Evolutionary conservation across 2,113 vertebrate species (phyloP), one percentile per base, ranked within the genome.

Genomic region (Oreocharis arfaki): DNA sequence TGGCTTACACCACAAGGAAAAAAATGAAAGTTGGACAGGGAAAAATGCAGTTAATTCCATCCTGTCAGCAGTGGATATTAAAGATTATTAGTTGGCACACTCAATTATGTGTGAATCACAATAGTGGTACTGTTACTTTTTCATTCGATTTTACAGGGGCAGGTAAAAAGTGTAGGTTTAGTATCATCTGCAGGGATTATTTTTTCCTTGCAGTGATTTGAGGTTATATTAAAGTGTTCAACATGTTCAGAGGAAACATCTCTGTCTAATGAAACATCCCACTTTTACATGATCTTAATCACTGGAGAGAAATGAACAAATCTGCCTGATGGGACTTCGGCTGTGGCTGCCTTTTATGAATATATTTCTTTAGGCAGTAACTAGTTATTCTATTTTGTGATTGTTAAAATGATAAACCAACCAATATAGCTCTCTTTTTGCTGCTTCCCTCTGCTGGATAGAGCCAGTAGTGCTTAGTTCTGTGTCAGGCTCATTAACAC

Each of bases 11-110:
- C 97, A 97, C 83, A 35, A 86, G 89, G 88, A 96, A 97, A 98
- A 98, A 98, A 98, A 98, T 78, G 96, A 98, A 98, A 97, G 97
- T 98, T 97, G 96, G 92, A 96, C 60, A 46, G 90, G 91, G 86
- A 98, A 98, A 98, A 98, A 99, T 98, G 98, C 96, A 87, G 98
- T 97, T 99, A 99, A 99, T 99, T 99, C 99, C 98, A 96, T 98
- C 98, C 99, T 99, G 99, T 99, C 99, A 99, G 98, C 99, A 91
- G 98, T 99, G 98, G 98, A 99, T 99, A 99, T 99, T 99, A 99
- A 98, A 99, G 99, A 98, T 98, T 97, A 98, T 98, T 98, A 98
- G 93, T 96, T 94, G 98, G 98, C 98, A 96, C 96, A 97, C 96
- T 95, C 94, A 94, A 96, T 97, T 97, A 98, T 97, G 98, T 96